Base-by-base conservation (phyloP, 2,888 invertebrate genomes). In the Spialia ferax region DNA sequence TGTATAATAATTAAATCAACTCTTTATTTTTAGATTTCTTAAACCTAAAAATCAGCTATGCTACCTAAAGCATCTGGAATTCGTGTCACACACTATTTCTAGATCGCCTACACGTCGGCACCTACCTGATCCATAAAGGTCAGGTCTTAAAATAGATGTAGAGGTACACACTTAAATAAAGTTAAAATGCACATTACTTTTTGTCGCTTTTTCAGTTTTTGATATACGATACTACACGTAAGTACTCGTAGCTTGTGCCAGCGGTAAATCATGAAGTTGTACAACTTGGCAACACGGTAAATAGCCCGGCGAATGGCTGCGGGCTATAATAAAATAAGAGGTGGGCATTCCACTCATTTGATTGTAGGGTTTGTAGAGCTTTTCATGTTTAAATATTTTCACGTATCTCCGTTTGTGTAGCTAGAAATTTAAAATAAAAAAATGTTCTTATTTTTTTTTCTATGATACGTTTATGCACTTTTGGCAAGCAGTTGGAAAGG, bases 401-500 rank as follows among this genome's bases (percentile, higher is more conserved):
- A 57, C 29, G 35, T 64, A 56, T 50, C 35, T 32, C 38, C 22
- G 42, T 64, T 32, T 15, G n/a, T 35, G 13, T 55, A 29, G 23
- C 57, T 50, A 7, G 18, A 50, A 56, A 50, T 57, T 50, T 32
- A 15, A 11, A 57, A 50, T 57, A 35, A 57, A 57, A 50, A 35
- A 35, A 57, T 15, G 10, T 48, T 48, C 11, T 50, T 50, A 0
- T 1, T 13, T 50, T 32, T 50, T 64, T 63, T 59, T 26, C 57
- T 50, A 11, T 59, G 59, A 52, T 59, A 59, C 18, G 42, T 64
- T 68, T 38, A 57, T 64, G 18, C 6, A 52, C 20, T 56, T 69
- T 70, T 69, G 50, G 67, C 52, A 63, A 55, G 68, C 69, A 64
- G 72, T 77, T 74, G 76, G 71, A 73, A 75, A 68, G 75, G 74